Conservation (phyloP, 2,797 vertebrate species). For the Aeoliscus strigatus region DNA sequence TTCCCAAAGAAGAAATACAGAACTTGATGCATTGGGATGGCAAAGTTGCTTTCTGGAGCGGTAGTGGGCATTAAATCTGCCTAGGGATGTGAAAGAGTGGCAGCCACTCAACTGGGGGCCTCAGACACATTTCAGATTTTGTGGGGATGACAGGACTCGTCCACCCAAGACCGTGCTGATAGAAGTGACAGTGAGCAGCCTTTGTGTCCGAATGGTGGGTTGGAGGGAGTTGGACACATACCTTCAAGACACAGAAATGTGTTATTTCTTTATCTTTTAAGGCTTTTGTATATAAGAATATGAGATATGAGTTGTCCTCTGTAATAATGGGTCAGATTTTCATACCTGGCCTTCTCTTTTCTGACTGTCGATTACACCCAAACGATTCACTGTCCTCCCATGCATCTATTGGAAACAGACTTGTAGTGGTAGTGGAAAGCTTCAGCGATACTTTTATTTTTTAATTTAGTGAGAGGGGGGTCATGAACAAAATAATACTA, state of each 20-base stretch:
- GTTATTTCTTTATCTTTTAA: conserved; percentile 14
- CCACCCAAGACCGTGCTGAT: conserved; percentile 56
- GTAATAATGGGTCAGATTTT: no score
- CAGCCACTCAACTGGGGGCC: conserved; percentile 64
- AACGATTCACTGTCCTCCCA: no score
- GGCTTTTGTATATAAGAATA: neutral
- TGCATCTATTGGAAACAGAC: conserved; percentile 28
- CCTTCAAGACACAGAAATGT: conserved; percentile 5
- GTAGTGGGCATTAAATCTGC: conserved; percentile 64
- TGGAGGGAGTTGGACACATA: conserved; percentile 47
- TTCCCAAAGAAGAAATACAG: conserved; percentile 36
- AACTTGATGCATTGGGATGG: conserved; percentile 45
- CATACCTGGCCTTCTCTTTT: no score
- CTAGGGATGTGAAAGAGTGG: conserved; percentile 61
- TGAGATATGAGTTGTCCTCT: no score
- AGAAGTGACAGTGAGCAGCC: conserved; percentile 63
- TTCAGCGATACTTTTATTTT: conserved; percentile 34
- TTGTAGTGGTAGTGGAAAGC: conserved; percentile 35
- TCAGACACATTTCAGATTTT: conserved; percentile 72
- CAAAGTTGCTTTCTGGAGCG: conserved; percentile 47
- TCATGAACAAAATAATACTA: no score
- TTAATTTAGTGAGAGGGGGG: conserved; percentile 22
- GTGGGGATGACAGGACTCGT: conserved; percentile 60
- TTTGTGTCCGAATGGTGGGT: conserved; percentile 61
- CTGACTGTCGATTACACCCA: no score